A percentile compares a stretch with the other conserved stretches of the same genome.
phyloP scores from a whole-genome alignment of 1,140 invertebrate genomes.

The Platyura marginata region DNA sequence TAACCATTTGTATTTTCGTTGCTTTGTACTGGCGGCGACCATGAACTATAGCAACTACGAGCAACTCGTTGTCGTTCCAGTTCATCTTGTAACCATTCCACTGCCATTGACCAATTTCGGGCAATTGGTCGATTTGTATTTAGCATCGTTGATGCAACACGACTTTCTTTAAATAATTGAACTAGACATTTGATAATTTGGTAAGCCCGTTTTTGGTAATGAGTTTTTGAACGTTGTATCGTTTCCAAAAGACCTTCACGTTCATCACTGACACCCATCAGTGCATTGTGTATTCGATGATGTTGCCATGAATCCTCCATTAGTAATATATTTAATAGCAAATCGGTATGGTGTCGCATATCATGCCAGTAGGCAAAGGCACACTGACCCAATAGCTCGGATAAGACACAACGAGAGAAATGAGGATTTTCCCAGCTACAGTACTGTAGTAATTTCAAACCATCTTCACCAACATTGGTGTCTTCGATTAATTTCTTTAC shows the following conservation, averaged over 20 bases:
- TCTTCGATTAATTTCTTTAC: conserved; percentile 94
- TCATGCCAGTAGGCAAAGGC: conserved; percentile 91
- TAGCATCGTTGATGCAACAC: conserved; percentile 51
- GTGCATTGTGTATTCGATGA: conserved; percentile 77
- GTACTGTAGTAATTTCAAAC: conserved; percentile 73
- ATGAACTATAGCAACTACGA: conserved; percentile 53
- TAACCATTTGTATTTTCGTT: conserved; percentile 93
- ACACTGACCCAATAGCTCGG: conserved; percentile 84
- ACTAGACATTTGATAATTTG: conserved; percentile 94
- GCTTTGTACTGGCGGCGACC: conserved; percentile 83
- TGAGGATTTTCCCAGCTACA: conserved; percentile 93
- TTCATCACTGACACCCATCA: conserved; percentile 80
- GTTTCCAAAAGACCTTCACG: conserved; percentile 86
- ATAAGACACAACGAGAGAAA: conserved; percentile 72
- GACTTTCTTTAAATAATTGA: conserved; percentile 70
- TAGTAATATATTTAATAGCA: conserved; percentile 68
- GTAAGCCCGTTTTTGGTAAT: conserved; percentile 92
- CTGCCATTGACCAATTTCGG: conserved; percentile 70
- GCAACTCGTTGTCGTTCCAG: conserved; percentile 49
- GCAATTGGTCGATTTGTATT: conserved; percentile 57
- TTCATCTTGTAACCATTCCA: conserved; percentile 91
- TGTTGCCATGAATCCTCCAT: conserved; percentile 94
- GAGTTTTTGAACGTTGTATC: conserved; percentile 76
- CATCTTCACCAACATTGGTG: conserved; percentile 77
- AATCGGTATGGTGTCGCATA: conserved; percentile 76